These are phyloP conservation scores for Anisognathus igniventris DNA, from an alignment of 2,797 vertebrate genomes.

Conservation along the genomic window DNA sequence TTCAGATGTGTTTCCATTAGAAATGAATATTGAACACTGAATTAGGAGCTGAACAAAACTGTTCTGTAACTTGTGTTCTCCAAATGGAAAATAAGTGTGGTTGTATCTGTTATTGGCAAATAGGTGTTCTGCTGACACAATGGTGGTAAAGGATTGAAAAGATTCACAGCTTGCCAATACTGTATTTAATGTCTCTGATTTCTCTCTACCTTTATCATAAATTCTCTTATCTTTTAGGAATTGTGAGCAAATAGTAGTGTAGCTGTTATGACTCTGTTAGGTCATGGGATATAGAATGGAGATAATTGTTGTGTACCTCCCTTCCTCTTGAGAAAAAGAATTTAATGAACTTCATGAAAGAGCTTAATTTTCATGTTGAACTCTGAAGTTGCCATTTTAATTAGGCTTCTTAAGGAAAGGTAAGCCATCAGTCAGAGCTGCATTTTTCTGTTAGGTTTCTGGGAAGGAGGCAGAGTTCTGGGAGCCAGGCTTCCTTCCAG, in stretches of 20 bases:
- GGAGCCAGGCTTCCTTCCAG: not conserved
- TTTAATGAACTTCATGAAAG: not conserved
- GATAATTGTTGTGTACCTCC: not conserved
- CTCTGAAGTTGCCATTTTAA: not conserved
- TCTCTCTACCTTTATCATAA: not conserved
- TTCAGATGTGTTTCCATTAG: slow-evolving; percentile 18
- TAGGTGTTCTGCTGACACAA: not conserved
- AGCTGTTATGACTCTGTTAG: not conserved
- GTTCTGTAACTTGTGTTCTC: not conserved
- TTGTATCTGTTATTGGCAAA: not conserved
- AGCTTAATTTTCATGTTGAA: not conserved
- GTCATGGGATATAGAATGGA: not conserved
- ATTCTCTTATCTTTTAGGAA: not conserved
- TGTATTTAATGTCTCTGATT: not conserved
- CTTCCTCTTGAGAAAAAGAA: not conserved
- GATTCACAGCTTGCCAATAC: not conserved
- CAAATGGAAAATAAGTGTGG: not conserved
- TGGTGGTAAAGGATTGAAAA: not conserved
- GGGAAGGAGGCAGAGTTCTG: not conserved
- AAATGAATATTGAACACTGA: not conserved
- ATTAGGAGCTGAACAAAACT: not conserved
- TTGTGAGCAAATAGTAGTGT: not conserved
- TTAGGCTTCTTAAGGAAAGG: not conserved
- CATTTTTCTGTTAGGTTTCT: not conserved
- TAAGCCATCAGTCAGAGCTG: not conserved